Evolutionary conservation across 2,888 invertebrate genomes (phyloP).

Genomic region (Brassicogethes aeneus): DNA sequence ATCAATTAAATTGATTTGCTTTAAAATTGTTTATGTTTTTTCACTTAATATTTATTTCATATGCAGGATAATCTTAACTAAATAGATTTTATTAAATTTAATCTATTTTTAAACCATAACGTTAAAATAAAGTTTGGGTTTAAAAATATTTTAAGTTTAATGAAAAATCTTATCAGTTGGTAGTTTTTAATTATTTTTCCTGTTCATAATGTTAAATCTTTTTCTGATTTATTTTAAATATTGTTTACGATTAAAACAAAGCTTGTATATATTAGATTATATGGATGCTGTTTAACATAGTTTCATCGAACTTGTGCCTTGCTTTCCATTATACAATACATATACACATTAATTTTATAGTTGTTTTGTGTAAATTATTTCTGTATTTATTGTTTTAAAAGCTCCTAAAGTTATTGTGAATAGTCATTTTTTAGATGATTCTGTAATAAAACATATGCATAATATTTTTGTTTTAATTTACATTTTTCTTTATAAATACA

Average conservation of each 20-base stretch:
- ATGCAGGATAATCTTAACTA: too few relatives aligned
- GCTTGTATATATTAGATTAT: neutral
- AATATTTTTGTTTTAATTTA: too few relatives aligned
- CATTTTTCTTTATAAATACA: too few relatives aligned
- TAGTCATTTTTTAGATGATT: conserved; percentile 29
- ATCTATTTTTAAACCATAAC: too few relatives aligned
- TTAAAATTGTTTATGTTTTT: conserved; percentile 12
- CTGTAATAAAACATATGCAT: conserved; percentile 21
- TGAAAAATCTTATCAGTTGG: too few relatives aligned
- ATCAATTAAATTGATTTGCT: conserved; percentile 6
- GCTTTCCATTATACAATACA: conserved; percentile 24
- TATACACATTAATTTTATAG: neutral
- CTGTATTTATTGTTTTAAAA: conserved; percentile 32
- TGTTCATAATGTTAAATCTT: too few relatives aligned
- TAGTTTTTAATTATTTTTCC: too few relatives aligned
- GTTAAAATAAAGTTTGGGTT: too few relatives aligned
- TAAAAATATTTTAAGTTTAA: too few relatives aligned
- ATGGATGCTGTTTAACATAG: neutral
- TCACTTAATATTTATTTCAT: conserved; percentile 7
- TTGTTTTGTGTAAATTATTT: conserved; percentile 30
- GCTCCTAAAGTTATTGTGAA: conserved; percentile 24
- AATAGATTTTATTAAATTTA: too few relatives aligned
- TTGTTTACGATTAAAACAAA: too few relatives aligned
- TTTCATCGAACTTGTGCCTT: conserved; percentile 33
- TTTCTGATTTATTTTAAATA: too few relatives aligned